Evolutionary conservation across 2,888 invertebrate genomes (phyloP).

Genomic region (Andrena hattorfiana): DNA sequence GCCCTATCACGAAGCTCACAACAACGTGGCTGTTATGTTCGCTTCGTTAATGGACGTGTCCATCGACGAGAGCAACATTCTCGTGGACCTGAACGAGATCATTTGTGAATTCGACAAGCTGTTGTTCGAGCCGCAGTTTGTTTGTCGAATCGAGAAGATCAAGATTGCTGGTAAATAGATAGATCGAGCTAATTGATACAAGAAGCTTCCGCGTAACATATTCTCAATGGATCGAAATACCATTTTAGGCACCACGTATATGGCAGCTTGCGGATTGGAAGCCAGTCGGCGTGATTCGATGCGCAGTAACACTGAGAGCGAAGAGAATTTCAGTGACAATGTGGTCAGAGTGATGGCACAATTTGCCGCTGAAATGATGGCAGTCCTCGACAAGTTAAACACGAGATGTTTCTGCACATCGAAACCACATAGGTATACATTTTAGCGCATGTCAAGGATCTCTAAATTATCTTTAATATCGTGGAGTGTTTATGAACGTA

Average conservation of each 20-base stretch:
- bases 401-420: constrained; percentile 85
- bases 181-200: background rate
- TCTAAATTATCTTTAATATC: background rate
- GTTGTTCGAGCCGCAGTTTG: constrained; percentile 88
- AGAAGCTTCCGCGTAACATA: background rate
- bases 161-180: constrained; percentile 93
- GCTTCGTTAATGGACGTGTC: constrained; percentile 94
- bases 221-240: background rate
- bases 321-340: constrained; percentile 75
- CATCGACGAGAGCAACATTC: constrained; percentile 89
- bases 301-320: constrained; percentile 74
- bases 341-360: constrained; percentile 88
- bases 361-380: constrained; percentile 91
- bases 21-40: constrained; percentile 97
- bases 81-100: constrained; percentile 92
- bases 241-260: constrained; percentile 92
- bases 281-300: constrained; percentile 89
- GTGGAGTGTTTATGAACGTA: background rate
- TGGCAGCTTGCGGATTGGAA: constrained; percentile 97
- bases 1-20: constrained; percentile 95
- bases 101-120: constrained; percentile 97
- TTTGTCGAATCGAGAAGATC: constrained; percentile 95
- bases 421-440: constrained; percentile 79
- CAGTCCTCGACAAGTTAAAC: constrained; percentile 88
- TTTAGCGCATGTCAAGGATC: background rate